Percentiles rank a stretch among this genome's conserved stretches.
Conservation (phyloP, 37 sponge, comb jelly and placozoan species). For the Bolinopsis microptera region DNA sequence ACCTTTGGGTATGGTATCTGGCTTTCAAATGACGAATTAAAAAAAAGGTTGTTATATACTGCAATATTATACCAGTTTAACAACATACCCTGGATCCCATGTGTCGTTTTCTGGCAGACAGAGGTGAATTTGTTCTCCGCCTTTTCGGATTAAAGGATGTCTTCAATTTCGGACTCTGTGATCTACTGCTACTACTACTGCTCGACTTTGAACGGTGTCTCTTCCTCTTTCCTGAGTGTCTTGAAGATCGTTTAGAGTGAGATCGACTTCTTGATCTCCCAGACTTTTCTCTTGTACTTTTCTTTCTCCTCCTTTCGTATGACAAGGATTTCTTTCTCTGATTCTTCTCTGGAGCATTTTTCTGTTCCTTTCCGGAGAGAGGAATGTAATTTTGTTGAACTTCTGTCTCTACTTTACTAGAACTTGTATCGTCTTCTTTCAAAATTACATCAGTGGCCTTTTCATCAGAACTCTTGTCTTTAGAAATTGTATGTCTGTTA, state of each 20-base stretch:
- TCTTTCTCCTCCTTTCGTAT: not conserved
- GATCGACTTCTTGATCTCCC: not conserved
- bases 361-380: not conserved
- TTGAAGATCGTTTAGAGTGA: not conserved
- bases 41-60: too few species aligned
- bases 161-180: not conserved
- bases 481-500: too few species aligned
- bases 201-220: not conserved
- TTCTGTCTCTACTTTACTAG: not conserved
- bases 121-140: not conserved
- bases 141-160: not conserved
- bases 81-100: slow-evolving; percentile 25
- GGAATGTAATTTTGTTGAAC: too few species aligned
- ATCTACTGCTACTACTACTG: not conserved
- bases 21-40: too few species aligned
- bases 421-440: not conserved
- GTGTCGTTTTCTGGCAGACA: not conserved
- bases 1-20: too few species aligned
- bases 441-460: not conserved
- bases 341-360: not conserved
- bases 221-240: not conserved
- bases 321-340: not conserved
- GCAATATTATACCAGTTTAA: too few species aligned
- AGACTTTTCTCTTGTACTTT: not conserved
- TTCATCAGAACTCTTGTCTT: too few species aligned